A percentile compares a stretch with the other conserved stretches of the same genome.
Conservation (phyloP, 2,113 vertebrate species). For the Notiomystis cincta region DNA sequence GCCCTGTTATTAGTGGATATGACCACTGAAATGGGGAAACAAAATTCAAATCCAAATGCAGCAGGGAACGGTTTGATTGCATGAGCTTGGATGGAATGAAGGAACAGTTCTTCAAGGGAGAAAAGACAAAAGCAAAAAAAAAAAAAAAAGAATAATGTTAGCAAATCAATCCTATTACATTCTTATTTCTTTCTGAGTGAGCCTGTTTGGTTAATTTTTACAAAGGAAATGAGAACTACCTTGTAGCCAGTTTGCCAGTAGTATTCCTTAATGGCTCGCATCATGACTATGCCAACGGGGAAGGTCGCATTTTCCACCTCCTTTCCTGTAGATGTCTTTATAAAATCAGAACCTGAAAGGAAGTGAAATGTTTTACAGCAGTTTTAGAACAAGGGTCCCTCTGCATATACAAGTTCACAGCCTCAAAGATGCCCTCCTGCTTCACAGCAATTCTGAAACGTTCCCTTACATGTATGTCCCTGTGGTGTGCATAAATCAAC, state of each 20-base stretch:
- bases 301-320: slow-evolving; percentile 93
- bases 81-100: neutral
- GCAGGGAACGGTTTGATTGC: rapidly evolving
- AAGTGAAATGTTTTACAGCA: slow-evolving; percentile 10
- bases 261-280: slow-evolving; percentile 90
- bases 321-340: slow-evolving; percentile 97
- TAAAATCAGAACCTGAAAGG: slow-evolving; percentile 91
- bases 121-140: neutral
- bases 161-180: neutral
- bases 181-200: neutral
- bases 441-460: neutral
- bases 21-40: neutral
- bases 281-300: slow-evolving; percentile 92
- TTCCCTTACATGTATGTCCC: rapidly evolving
- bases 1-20: neutral
- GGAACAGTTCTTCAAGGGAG: neutral
- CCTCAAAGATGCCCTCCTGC: neutral
- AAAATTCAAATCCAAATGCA: neutral
- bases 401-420: neutral
- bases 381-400: neutral
- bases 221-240: slow-evolving; percentile 69
- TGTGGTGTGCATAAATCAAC: neutral
- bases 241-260: slow-evolving; percentile 87
- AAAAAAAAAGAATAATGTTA: too few species aligned
- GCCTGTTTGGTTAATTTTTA: neutral